Conservation (phyloP, 2,797 vertebrate genomes). For the Diceros bicornis region DNA sequence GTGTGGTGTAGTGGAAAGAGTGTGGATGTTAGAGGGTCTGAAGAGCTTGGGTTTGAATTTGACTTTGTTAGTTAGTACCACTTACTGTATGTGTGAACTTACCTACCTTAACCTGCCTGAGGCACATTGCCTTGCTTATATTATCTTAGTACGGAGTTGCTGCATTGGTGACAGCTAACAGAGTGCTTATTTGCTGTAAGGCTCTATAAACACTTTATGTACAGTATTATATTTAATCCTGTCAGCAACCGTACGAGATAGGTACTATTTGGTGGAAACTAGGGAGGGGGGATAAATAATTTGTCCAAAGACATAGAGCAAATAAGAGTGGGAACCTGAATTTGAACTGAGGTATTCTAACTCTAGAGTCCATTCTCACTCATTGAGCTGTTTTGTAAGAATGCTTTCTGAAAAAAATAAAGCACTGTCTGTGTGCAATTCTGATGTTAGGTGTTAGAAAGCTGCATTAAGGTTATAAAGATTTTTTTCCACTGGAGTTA, state of each 20-base stretch:
- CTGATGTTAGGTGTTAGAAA: slow-evolving; percentile 44
- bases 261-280: slow-evolving; percentile 39
- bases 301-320: slow-evolving; percentile 31
- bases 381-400: slow-evolving; percentile 35
- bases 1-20: neutral
- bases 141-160: slow-evolving; percentile 36
- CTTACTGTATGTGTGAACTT: neutral
- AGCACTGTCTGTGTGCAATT: neutral
- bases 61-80: slow-evolving; percentile 6
- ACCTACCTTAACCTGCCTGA: neutral
- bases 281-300: slow-evolving; percentile 4
- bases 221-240: slow-evolving; percentile 23
- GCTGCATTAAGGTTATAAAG: slow-evolving; percentile 25
- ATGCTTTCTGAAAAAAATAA: slow-evolving; percentile 3
- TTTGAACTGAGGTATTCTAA: slow-evolving; percentile 46
- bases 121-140: neutral
- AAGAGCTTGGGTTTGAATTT: slow-evolving; percentile 38
- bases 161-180: slow-evolving; percentile 18
- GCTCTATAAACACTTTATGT: slow-evolving; percentile 42
- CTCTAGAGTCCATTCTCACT: neutral
- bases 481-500: neutral
- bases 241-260: neutral
- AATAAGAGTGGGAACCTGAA: slow-evolving; percentile 21
- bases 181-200: slow-evolving; percentile 50
- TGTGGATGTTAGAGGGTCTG: neutral